Conservation (phyloP, 1,140 invertebrate species). For the Campodea augens region DNA sequence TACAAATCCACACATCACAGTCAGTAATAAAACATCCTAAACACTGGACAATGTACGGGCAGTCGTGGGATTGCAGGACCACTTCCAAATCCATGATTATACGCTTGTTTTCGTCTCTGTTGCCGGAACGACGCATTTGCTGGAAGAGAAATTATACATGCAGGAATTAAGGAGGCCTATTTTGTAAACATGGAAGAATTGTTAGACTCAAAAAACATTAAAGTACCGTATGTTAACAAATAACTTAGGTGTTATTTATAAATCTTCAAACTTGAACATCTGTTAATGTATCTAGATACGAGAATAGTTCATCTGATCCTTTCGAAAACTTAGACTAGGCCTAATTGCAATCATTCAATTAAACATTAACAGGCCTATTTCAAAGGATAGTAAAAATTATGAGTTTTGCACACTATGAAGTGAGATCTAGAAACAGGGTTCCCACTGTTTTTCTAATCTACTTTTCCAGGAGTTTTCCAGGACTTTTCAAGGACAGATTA, state of each 20-base stretch:
- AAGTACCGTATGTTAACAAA: too few species aligned
- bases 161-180: conserved; percentile 9
- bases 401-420: too few species aligned
- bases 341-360: not conserved
- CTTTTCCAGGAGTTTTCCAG: too few species aligned
- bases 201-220: conserved; percentile 8
- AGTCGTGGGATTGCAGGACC: conserved; percentile 87
- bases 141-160: conserved; percentile 22
- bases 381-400: conserved; percentile 1
- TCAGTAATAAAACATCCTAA: conserved; percentile 92
- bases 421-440: too few species aligned
- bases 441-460: too few species aligned
- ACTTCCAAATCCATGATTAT: conserved; percentile 98
- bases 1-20: conserved; percentile 75
- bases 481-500: too few species aligned
- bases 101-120: conserved; percentile 89
- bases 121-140: conserved; percentile 95
- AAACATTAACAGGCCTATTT: not conserved
- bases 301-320: too few species aligned
- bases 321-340: not conserved
- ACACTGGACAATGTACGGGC: conserved; percentile 91
- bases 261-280: too few species aligned
- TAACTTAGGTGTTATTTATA: not conserved
- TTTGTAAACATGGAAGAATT: conserved; percentile 4
- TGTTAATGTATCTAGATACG: too few species aligned